phyloP scores from a whole-genome alignment of 2,113 vertebrate species.

The Castor canadensis region DNA sequence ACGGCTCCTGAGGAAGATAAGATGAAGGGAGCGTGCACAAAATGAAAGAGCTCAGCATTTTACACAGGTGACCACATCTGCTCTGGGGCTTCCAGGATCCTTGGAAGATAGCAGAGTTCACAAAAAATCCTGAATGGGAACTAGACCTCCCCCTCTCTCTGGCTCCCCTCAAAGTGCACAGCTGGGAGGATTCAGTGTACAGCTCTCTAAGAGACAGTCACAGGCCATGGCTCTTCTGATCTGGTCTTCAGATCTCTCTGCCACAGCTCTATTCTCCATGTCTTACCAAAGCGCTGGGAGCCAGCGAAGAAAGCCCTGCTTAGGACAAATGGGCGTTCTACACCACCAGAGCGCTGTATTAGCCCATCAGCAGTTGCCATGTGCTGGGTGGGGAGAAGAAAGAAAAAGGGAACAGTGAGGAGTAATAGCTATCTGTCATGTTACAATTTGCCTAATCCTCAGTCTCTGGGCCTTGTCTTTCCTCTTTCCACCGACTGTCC shows the following conservation, averaged over 20 bases:
- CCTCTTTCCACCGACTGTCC: background rate
- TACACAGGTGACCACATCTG: background rate
- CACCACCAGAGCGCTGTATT: conserved; percentile 89
- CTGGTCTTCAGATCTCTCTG: background rate
- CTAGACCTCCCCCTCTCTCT: background rate
- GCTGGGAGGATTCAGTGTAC: background rate
- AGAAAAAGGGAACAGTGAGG: background rate
- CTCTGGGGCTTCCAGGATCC: background rate
- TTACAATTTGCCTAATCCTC: background rate
- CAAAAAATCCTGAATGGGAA: background rate
- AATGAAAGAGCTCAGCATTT: background rate
- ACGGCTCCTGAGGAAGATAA: conserved; percentile 87
- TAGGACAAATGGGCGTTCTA: conserved; percentile 92
- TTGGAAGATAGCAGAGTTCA: background rate
- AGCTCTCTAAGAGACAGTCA: background rate
- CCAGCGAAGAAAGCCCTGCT: conserved; percentile 93
- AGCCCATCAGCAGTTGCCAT: conserved; percentile 91
- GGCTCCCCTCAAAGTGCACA: background rate
- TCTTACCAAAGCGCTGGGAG: conserved; percentile 92
- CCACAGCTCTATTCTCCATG: background rate
- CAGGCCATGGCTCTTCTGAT: accelerated
- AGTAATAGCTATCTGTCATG: background rate
- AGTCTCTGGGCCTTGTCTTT: background rate
- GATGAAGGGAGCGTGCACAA: background rate
- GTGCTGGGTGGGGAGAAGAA: conserved; percentile 83